Base-by-base conservation (phyloP, 2,888 invertebrate species). In the Rotaria sp. region DNA sequence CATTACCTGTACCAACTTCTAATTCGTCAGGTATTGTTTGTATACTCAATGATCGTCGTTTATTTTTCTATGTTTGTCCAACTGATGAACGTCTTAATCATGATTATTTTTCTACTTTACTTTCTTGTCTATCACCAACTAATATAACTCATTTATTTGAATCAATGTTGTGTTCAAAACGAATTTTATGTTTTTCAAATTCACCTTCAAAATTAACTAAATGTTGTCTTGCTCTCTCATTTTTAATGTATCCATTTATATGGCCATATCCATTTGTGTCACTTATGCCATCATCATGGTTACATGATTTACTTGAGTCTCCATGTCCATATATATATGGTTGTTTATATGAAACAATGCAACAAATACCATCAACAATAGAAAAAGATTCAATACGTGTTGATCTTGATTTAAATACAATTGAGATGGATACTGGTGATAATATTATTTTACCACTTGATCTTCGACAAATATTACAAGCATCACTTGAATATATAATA, bases 271-370 rank as follows among this genome's bases (percentile, higher is more conserved):
- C 80, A 45, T 45, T 80, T 45, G 80, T 80, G 2, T 80, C 80
- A 1, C 2, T 80, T 2, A 80, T 80, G 80, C 80, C 80, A n/a
- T 45, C 80, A 13, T 45, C 45, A n/a, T 80, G 80, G 80, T 5
- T 26, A 3, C 26, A n/a, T 21, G 80, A 80, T 80, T 26, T 80
- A 45, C 2, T 41, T 45, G 80, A 45, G 15, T 45, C 80, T 21
- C 80, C 80, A 45, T 80, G 41, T 45, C 80, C 80, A 41, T 80
- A 45, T 45, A 45, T 80, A 8, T 80, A 80, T 80, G 80, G 80
- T 41, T 80, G 41, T 80, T 80, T 80, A 45, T 26, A 41, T n/a
- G 45, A 80, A n/a, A n/a, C 45, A 26, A 26, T 10, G 3, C 38
- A 80, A 45, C 26, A 26, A n/a, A 26, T 80, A n/a, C 45, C 45